Base-by-base conservation (phyloP, 2,113 vertebrate species). In the Menidia beryllina region DNA sequence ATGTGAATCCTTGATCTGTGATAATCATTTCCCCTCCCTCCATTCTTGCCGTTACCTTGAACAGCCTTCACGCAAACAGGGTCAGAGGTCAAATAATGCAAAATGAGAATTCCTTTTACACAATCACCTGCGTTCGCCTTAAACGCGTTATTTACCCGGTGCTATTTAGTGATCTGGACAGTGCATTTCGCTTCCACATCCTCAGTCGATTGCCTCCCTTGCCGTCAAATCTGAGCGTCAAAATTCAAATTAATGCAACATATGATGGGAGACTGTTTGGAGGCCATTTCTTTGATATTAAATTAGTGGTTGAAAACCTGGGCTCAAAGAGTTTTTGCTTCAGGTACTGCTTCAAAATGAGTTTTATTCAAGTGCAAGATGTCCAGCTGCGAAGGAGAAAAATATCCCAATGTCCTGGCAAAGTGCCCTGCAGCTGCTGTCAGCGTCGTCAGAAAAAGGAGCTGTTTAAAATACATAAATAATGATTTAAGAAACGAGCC, bases 281-380 rank as follows among this genome's bases (percentile, higher is more conserved):
- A 58, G 62, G 24, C 61, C 36, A 20, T 63, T 67, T 21, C 52
- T 13, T 48, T 51, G 72, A 77, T 81, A 79, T 81, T 84, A 81
- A 86, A 84, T 86, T 73, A 81, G 57, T 14, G 57, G 11, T 54
- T 75, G 78, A 75, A 80, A 67, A 80, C 39, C 75, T 72, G 47
- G 61, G 73, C 79, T 63, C 66, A 69, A 54, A 39, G 55, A 52
- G 5, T 58, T 51, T 34, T 50, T 21, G 63, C 64, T 76, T 36
- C 59, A 51, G 75, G 72, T 74, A 34, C 58, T 27, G 38, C 20
- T 14, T 43, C 30, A 24, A 72, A 76, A 80, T 69, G 26, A 72
- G 49, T 60, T 60, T 43, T 17, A 69, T 69, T 53, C 69, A 59
- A 84, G 69, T 69, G 66, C 19, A 34, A 39, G 51, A 62, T 25